These are phyloP conservation scores for Lamellibrachia luymesi DNA, from an alignment of 1,140 invertebrate species.

Conservation along the genomic window DNA sequence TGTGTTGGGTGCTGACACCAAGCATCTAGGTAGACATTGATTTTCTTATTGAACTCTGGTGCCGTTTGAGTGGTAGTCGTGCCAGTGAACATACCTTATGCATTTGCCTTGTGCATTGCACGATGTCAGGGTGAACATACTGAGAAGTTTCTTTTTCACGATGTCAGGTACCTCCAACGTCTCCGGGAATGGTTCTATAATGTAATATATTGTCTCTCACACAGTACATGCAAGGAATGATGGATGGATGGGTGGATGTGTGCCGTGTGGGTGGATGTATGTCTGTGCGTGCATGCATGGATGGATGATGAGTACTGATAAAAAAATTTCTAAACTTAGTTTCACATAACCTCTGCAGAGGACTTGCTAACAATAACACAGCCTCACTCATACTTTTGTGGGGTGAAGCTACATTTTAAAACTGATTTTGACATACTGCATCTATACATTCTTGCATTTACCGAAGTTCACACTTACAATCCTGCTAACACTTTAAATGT, in stretches of 20 bases:
- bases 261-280: background rate
- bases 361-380: too few relatives aligned
- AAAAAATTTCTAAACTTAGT: too few relatives aligned
- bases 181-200: background rate
- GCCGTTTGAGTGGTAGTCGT: background rate
- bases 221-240: background rate
- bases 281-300: too few relatives aligned
- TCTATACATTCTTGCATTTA: background rate
- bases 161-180: background rate
- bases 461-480: background rate
- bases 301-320: too few relatives aligned
- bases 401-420: background rate
- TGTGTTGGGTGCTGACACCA: too few relatives aligned
- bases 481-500: background rate
- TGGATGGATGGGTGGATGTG: background rate
- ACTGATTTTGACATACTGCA: background rate
- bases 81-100: background rate
- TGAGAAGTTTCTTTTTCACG: background rate
- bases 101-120: background rate
- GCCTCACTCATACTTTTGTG: too few relatives aligned
- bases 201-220: background rate
- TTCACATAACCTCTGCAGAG: too few relatives aligned
- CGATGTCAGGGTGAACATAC: background rate
- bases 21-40: too few relatives aligned
- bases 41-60: background rate